Evolutionary conservation across 2,888 invertebrate species (phyloP).

Genomic region (Cactoblastis cactorum): DNA sequence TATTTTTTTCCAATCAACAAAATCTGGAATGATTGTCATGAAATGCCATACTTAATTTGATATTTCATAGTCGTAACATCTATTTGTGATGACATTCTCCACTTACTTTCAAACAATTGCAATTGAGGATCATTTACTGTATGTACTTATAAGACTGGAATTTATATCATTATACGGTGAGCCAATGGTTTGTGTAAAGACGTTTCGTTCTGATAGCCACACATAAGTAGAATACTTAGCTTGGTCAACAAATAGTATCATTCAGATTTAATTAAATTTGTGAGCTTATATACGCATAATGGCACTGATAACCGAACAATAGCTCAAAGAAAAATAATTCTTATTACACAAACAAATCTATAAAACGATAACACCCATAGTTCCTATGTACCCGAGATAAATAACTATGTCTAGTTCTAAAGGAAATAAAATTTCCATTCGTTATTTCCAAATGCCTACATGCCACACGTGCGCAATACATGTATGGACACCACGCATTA

Average conservation of each 20-base stretch:
- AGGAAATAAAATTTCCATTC: neutral
- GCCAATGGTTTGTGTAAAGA: neutral
- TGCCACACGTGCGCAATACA: neutral
- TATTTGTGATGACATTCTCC: too few relatives aligned
- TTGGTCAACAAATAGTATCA: neutral
- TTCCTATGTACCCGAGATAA: too few relatives aligned
- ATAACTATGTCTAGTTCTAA: too few relatives aligned
- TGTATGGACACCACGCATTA: conserved; percentile 21
- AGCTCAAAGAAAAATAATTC: too few relatives aligned
- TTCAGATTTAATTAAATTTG: neutral
- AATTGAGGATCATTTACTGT: neutral
- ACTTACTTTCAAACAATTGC: neutral
- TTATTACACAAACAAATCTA: too few relatives aligned
- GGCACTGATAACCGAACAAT: too few relatives aligned
- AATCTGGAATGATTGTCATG: too few relatives aligned
- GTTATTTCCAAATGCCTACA: neutral
- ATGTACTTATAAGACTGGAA: neutral
- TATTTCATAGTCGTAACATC: too few relatives aligned
- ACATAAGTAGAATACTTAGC: neutral
- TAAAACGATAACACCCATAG: too few relatives aligned
- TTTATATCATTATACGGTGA: conserved; percentile 7
- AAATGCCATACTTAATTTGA: too few relatives aligned
- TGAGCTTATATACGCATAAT: neutral
- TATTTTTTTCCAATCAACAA: too few relatives aligned
- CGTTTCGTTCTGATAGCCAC: conserved; percentile 10